Evolutionary conservation across 2,888 invertebrate genomes (phyloP), one percentile per base, ranked within the genome.

Genomic region (Brachypalpus laphriformis): DNA sequence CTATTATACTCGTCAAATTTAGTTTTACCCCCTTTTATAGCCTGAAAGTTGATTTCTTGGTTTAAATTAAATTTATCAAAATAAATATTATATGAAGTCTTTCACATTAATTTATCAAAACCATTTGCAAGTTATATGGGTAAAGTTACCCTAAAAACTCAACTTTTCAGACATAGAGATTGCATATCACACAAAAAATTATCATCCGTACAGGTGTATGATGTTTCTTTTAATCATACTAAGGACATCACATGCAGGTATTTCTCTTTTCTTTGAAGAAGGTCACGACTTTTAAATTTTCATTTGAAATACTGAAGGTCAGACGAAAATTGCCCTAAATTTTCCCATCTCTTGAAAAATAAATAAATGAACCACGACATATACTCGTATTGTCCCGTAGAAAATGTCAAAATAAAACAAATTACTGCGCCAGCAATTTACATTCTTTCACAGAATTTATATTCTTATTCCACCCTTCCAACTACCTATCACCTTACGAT

Each of bases 401-500:
- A 45, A 45, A 16, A 45, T 18, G 18, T 18, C 45, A 47, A 47
- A 47, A 47, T 47, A 47, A 47, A 47, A 47, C 20, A 47, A 47
- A 47, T 47, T 47, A 47, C 47, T 20, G 20, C 20, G 18, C 3
- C 18, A 47, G 16, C 11, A 47, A 47, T 47, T 20, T 20, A 20
- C 47, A 47, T 47, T 47, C 47, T 11, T 20, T 11, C 47, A 20
- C 47, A 20, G 47, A 20, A 49, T 49, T 25, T n/a, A 25, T 47
- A 7, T 18, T 8, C 9, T 5, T 45, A 45, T 63, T 63, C 47
- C 47, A 34, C 61, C 45, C 40, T 14, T 40, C 54, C 54, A 56
- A 16, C 31, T 42, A 61, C 45, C 61, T 49, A 49, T 65, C 65
- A 65, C 65, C 65, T 20, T 49, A 47, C 31, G 31, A 31, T 65